These are phyloP conservation scores for Anas platyrhynchos DNA, from an alignment of 2,113 vertebrate genomes.

Conservation along the genomic window DNA sequence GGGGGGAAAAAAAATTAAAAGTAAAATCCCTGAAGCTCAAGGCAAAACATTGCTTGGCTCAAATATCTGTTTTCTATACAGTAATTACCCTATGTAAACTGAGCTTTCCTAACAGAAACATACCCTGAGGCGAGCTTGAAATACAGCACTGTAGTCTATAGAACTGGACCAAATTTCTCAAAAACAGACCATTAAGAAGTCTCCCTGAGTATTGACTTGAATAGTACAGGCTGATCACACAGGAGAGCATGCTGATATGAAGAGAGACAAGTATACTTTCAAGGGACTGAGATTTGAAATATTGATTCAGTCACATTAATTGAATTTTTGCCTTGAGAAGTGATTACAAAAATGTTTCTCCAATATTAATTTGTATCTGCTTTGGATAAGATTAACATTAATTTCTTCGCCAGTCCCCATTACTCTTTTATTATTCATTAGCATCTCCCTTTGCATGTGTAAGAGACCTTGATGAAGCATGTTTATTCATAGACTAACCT, in stretches of 20 bases:
- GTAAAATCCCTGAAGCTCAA: not conserved
- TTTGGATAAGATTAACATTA: slow-evolving; percentile 87
- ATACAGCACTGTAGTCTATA: slow-evolving; percentile 46
- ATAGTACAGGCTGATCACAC: slow-evolving; percentile 50
- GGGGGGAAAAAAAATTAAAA: not conserved
- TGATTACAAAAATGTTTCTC: slow-evolving; percentile 90
- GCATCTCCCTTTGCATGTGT: slow-evolving; percentile 88
- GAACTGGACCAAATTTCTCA: slow-evolving; percentile 48
- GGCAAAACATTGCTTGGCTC: not conserved
- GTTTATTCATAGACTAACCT: slow-evolving; percentile 99
- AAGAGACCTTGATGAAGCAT: slow-evolving; percentile 96
- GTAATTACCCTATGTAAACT: slow-evolving; percentile 65
- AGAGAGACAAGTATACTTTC: slow-evolving; percentile 77
- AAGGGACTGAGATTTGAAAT: slow-evolving; percentile 85
- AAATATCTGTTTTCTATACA: slow-evolving; percentile 51
- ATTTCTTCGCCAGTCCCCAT: slow-evolving; percentile 86
- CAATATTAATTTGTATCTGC: slow-evolving; percentile 90
- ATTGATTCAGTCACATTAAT: slow-evolving; percentile 91
- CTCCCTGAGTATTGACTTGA: slow-evolving; percentile 66
- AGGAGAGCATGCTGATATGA: slow-evolving; percentile 67
- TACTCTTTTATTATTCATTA: slow-evolving; percentile 96
- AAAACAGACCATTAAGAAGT: slow-evolving; percentile 63
- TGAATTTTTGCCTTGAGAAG: slow-evolving; percentile 91
- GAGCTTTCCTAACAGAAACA: slow-evolving; percentile 42
- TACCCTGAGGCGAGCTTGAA: slow-evolving; percentile 29